Percentiles rank a stretch among this genome's conserved stretches.
Conservation (phyloP, 2,113 vertebrate genomes). For the Mustela nigripes region DNA sequence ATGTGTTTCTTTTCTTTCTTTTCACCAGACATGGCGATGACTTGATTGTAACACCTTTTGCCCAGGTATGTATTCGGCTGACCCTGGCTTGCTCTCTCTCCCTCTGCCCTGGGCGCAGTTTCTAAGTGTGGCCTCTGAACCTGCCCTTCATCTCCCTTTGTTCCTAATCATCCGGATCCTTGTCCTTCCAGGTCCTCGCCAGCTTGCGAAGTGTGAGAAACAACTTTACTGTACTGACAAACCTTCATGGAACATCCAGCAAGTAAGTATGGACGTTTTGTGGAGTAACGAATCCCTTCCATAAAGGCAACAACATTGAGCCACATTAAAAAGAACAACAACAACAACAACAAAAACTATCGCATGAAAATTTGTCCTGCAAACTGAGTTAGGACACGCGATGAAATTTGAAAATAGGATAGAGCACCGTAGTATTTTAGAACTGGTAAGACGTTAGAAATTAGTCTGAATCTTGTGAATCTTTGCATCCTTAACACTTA, state of each 20-base stretch:
- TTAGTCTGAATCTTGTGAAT: not conserved
- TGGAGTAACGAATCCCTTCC: not conserved
- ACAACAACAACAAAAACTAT: too few relatives aligned
- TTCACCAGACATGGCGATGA: slow-evolving; percentile 95
- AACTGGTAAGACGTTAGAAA: not conserved
- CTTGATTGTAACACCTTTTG: slow-evolving; percentile 98
- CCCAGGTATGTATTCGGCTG: slow-evolving; percentile 90
- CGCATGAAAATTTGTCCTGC: not conserved
- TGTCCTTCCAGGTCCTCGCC: slow-evolving; percentile 93
- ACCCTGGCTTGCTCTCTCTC: not conserved
- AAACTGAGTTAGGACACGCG: not conserved
- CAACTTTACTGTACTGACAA: slow-evolving; percentile 96
- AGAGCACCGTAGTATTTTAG: not conserved
- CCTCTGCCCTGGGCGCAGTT: not conserved
- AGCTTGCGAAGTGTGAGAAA: slow-evolving; percentile 97
- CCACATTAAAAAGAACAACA: not conserved
- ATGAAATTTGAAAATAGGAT: not conserved
- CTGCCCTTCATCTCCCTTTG: not conserved
- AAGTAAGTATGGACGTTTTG: slow-evolving; percentile 90
- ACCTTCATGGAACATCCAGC: slow-evolving; percentile 93
- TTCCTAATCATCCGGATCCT: not conserved
- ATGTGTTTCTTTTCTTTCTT: slow-evolving; percentile 66
- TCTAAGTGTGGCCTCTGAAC: not conserved
- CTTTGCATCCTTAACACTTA: not conserved
- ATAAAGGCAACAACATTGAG: not conserved